Conservation (phyloP, 2,113 vertebrate genomes). For the Eurystomus gularis region DNA sequence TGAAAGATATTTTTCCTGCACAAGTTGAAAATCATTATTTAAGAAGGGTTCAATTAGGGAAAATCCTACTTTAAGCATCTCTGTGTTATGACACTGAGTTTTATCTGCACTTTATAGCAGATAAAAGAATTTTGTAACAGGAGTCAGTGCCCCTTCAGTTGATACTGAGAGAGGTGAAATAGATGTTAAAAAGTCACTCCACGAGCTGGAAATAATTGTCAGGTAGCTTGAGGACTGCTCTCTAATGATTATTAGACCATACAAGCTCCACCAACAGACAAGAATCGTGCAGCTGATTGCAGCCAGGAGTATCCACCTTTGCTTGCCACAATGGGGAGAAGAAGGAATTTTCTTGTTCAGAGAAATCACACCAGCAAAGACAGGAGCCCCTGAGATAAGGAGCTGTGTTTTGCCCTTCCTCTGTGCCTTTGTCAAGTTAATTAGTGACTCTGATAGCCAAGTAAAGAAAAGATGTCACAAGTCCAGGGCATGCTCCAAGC, state of each 20-base stretch:
- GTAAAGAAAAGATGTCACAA: neutral
- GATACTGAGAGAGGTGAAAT: neutral
- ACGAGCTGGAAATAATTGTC: neutral
- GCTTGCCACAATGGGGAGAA: neutral
- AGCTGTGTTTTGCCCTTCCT: neutral
- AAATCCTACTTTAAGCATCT: neutral
- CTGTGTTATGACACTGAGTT: neutral
- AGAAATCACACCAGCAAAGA: neutral
- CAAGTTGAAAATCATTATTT: neutral
- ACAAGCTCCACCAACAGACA: neutral
- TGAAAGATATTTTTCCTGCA: constrained; percentile 18
- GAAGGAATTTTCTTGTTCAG: neutral
- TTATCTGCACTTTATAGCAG: neutral
- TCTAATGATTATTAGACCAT: neutral
- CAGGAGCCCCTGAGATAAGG: neutral
- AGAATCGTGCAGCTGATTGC: neutral
- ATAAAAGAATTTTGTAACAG: neutral
- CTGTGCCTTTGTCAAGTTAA: neutral
- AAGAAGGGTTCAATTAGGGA: neutral
- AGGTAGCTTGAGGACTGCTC: neutral
- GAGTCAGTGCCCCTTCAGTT: neutral
- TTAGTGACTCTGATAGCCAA: neutral
- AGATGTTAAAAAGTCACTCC: neutral
- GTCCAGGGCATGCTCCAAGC: neutral
- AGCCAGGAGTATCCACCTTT: neutral